A percentile compares a stretch with the other conserved stretches of the same genome.
Evolutionary conservation across 2,888 invertebrate genomes (phyloP).

Genomic region (Torymus auratus): DNA sequence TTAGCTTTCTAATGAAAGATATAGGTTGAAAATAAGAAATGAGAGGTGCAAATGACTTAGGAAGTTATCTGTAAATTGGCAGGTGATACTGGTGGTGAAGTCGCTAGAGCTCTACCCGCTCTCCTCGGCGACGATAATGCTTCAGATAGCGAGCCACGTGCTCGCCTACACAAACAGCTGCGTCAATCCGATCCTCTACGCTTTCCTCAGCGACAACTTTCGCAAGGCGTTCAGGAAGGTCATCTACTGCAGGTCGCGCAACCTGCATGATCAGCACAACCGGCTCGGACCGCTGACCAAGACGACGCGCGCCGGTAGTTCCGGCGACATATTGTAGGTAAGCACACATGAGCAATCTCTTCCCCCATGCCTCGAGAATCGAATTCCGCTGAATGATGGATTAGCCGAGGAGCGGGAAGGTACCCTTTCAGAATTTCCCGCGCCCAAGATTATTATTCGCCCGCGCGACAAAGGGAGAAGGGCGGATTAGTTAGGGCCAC

Average conservation of each 20-base stretch:
- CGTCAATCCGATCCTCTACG: slow-evolving; percentile 95
- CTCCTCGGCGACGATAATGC: slow-evolving; percentile 82
- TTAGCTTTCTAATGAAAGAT: too few relatives aligned
- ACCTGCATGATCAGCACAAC: slow-evolving; percentile 75
- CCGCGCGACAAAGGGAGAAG: too few relatives aligned
- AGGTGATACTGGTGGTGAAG: slow-evolving; percentile 89
- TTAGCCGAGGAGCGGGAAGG: too few relatives aligned
- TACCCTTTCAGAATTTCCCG: too few relatives aligned
- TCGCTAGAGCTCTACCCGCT: slow-evolving; percentile 85
- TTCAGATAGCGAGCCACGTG: slow-evolving; percentile 88
- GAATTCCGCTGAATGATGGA: background rate
- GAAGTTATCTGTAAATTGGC: slow-evolving; percentile 62
- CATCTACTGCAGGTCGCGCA: slow-evolving; percentile 80
- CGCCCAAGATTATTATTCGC: too few relatives aligned
- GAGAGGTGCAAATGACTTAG: too few relatives aligned
- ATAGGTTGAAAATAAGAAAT: too few relatives aligned
- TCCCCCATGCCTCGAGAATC: too few relatives aligned
- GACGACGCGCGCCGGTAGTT: slow-evolving; percentile 82
- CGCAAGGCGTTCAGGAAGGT: slow-evolving; percentile 90
- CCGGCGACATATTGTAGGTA: slow-evolving; percentile 82
- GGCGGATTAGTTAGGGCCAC: too few relatives aligned
- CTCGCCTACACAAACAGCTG: slow-evolving; percentile 96
- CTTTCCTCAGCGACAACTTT: slow-evolving; percentile 96
- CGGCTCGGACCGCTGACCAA: slow-evolving; percentile 81
- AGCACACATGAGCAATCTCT: slow-evolving; percentile 65